Base-by-base conservation (phyloP, 2,113 vertebrate species). In the Turdus rufiventris region DNA sequence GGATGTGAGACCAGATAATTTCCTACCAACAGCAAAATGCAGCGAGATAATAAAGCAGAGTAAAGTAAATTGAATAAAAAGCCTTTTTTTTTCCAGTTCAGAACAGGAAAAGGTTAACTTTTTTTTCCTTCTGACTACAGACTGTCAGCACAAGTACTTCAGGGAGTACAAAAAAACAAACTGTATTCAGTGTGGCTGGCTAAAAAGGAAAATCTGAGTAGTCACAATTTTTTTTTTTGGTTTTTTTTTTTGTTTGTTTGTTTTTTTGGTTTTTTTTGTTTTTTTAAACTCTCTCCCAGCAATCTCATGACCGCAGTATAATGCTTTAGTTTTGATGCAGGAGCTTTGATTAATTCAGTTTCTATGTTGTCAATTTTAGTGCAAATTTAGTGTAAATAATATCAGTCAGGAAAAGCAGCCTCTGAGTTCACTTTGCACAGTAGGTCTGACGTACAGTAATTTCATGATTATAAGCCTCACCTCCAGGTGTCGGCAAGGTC, bases 201-300 rank as follows among this genome's bases (percentile, higher is more conserved):
- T 89, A 61, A 38, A 78, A 89, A 68, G 85, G 93, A 95, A 96
- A 85, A 89, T 87, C 58, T 88, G 81, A 82, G 36, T 56, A 63
- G 65, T 89, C 57, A 53, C 36, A 40, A 50, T 50, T 63, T 56
- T 82, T 66, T 78, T 58, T 40, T 65, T 34, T 72, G 50, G 3
- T 0, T 0, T n/a, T 63, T 40, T 53, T 36, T n/a, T n/a, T n/a
- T n/a, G n/a, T n/a, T n/a, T n/a, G n/a, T n/a, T n/a, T n/a, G n/a
- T 66, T 78, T 58, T 40, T 65, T 34, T 72, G 50, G 3, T 0
- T 0, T n/a, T 63, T 40, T 53, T 36, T n/a, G n/a, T n/a, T n/a
- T n/a, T n/a, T n/a, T n/a, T n/a, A n/a, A n/a, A n/a, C n/a, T n/a
- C n/a, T 79, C 40, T 94, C 74, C 40, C 77, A 58, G 25, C 50